These are phyloP conservation scores for Thryonomys swinderianus DNA, from an alignment of 2,113 vertebrate species.

Conservation along the genomic window DNA sequence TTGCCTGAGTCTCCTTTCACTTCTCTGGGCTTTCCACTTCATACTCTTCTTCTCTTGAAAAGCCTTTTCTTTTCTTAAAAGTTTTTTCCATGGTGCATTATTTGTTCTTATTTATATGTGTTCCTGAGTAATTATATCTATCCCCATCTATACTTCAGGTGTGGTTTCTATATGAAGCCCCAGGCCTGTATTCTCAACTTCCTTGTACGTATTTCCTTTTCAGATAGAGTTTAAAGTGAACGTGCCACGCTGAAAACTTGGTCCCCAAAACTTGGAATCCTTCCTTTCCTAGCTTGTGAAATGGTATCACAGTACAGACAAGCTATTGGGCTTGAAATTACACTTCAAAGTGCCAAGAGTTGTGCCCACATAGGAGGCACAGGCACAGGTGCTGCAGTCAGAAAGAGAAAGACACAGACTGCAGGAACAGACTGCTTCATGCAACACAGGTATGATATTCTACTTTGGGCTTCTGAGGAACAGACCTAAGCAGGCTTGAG, in stretches of 20 bases:
- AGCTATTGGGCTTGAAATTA: neutral
- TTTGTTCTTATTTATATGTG: neutral
- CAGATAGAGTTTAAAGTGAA: constrained; percentile 6
- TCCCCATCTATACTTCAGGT: neutral
- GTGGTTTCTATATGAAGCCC: neutral
- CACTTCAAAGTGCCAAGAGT: neutral
- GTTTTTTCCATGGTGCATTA: neutral
- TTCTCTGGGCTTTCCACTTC: neutral
- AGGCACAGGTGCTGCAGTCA: neutral
- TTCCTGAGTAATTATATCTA: neutral
- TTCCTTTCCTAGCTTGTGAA: neutral
- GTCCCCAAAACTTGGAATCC: neutral
- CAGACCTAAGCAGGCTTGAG: neutral
- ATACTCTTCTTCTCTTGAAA: neutral
- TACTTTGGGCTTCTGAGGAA: neutral
- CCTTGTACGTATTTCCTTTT: neutral
- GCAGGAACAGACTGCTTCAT: neutral
- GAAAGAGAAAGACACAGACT: neutral
- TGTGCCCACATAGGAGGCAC: neutral
- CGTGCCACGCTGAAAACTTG: neutral
- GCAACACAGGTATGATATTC: neutral
- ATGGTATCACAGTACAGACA: neutral
- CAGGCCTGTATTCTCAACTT: neutral
- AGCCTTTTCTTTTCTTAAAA: neutral
- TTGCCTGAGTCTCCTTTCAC: neutral